Evolutionary conservation across 2,113 vertebrate species (phyloP).

Genomic region (Litocranius walleri): DNA sequence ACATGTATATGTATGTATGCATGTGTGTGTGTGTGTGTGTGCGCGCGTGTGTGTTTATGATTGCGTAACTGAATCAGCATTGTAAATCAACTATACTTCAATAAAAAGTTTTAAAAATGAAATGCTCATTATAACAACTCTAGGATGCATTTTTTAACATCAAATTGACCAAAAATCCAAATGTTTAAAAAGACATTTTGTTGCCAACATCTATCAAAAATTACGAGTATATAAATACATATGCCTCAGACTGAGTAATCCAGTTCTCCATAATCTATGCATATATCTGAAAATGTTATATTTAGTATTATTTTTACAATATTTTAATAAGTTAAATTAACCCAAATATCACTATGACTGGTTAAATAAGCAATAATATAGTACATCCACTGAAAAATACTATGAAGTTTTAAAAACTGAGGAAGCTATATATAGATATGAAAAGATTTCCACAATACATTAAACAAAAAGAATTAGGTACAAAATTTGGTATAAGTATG

Average conservation of each 20-base stretch:
- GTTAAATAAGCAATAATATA: not conserved
- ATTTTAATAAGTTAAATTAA: not conserved
- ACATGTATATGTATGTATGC: not conserved
- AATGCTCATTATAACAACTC: not conserved
- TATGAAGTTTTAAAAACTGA: not conserved
- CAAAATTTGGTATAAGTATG: not conserved
- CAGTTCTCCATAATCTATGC: not conserved
- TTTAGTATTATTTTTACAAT: not conserved
- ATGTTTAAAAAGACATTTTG: not conserved
- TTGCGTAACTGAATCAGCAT: not conserved
- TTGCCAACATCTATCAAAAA: not conserved
- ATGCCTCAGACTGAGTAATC: not conserved
- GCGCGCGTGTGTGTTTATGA: not conserved
- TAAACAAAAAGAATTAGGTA: not conserved
- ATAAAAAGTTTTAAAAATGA: not conserved
- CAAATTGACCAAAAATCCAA: not conserved
- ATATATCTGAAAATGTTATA: not conserved
- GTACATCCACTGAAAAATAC: not conserved
- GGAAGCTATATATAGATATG: not conserved
- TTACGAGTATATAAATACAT: not conserved
- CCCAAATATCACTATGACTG: not conserved
- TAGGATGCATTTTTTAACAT: not conserved
- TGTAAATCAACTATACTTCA: not conserved
- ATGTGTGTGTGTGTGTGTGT: not conserved
- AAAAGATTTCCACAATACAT: not conserved